Evolutionary conservation across 2,888 invertebrate species (phyloP), one percentile per base, ranked within the genome.

Genomic region (Abrostola triplasia): DNA sequence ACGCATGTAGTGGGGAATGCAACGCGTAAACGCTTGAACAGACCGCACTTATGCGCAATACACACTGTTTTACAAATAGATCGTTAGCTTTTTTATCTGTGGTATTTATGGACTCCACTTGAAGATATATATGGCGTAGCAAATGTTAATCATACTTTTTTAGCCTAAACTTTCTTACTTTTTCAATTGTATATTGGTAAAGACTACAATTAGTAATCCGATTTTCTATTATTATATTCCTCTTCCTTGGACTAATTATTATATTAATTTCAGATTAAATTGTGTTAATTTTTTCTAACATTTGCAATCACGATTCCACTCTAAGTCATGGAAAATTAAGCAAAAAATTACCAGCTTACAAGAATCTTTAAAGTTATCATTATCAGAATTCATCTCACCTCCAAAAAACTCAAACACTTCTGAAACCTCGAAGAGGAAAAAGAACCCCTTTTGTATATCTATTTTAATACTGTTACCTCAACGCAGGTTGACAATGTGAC

Each of bases 1-100:
- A 64, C 68, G 51, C 68, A 60, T 56, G 41, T 47, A 35, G 2
- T 11, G 1, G 8, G 13, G 60, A 67, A 72, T 73, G 57, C 37
- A 47, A 47, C 7, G 36, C 36, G 42, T 40, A 6, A 8, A 64
- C 47, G 68, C 63, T 47, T 51, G 64, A 73, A 59, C 60, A 64
- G 63, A 54, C 60, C 41, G n/a, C 58, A 60, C 42, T 11, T 64
- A 67, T 73, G 59, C 51, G 52, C 51, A 64, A 48, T 57, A 36
- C 59, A 60, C 55, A 41, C 56, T 62, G 73, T 55, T 73, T 59
- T 73, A 64, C 69, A 62, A 73, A 64, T 57, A 68, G 68, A 59
- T 61, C 53, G 40, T 62, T 55, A 51, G 24, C 12, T 35, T 56
- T n/a, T 63, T 59, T 71, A 51, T 53, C 38, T 38, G 4, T 12